phyloP scores from a whole-genome alignment of 2,888 invertebrate species.

The Meliscaeva auricollis region DNA sequence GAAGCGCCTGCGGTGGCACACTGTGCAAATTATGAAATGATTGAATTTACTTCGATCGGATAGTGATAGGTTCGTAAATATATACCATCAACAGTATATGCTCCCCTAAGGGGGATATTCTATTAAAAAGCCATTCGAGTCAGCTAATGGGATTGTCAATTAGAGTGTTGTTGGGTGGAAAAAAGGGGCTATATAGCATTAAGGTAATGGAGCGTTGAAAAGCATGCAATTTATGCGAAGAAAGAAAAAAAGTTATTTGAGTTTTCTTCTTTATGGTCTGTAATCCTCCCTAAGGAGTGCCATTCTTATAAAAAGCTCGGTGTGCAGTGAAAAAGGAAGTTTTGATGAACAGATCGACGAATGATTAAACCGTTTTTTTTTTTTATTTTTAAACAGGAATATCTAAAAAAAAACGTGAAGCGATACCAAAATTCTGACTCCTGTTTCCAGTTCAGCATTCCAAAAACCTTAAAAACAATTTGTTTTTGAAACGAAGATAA shows the following conservation, averaged over 20 bases:
- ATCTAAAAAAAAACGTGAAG: too few relatives aligned
- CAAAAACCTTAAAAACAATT: too few relatives aligned
- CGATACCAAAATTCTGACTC: too few relatives aligned
- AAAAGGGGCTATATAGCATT: conserved; percentile 3
- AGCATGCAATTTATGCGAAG: neutral
- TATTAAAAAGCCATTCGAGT: conserved; percentile 30
- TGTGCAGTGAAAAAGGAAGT: too few relatives aligned
- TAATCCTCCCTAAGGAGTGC: too few relatives aligned
- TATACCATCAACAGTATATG: conserved; percentile 31
- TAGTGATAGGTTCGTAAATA: conserved; percentile 51
- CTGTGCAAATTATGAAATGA: conserved; percentile 69
- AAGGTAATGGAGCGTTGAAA: neutral
- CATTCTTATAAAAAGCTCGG: too few relatives aligned
- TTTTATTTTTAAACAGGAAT: too few relatives aligned
- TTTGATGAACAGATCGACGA: too few relatives aligned
- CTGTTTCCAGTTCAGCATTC: too few relatives aligned
- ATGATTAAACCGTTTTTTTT: too few relatives aligned
- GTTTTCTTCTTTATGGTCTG: too few relatives aligned
- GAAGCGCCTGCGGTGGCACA: conserved; percentile 50
- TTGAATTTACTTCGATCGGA: conserved; percentile 64
- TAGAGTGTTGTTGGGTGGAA: conserved; percentile 16
- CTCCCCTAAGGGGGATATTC: conserved; percentile 16
- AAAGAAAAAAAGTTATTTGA: neutral
- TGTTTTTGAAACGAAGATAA: too few relatives aligned
- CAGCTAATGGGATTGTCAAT: conserved; percentile 35